These are phyloP conservation scores for Danaus melanippus DNA, from an alignment of 1,140 invertebrate species.

Conservation along the genomic window DNA sequence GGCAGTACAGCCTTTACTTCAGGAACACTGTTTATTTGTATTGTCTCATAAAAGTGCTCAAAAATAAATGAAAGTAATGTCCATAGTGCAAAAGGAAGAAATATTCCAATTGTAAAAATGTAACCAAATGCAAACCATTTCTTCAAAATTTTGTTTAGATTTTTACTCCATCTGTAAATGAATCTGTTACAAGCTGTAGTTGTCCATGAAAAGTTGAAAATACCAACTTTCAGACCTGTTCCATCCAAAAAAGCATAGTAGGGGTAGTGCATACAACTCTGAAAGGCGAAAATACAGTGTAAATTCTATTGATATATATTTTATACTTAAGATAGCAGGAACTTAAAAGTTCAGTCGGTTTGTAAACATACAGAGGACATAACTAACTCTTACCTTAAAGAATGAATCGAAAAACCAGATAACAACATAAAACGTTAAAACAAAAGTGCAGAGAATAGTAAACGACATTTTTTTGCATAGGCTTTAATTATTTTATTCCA, in stretches of 20 bases:
- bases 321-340: too few species aligned
- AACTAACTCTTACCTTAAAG: slow-evolving; percentile 75
- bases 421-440: slow-evolving; percentile 74
- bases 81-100: slow-evolving; percentile 65
- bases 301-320: slow-evolving; percentile 5
- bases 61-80: slow-evolving; percentile 77
- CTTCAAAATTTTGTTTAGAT: slow-evolving; percentile 75
- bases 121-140: slow-evolving; percentile 81
- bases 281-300: slow-evolving; percentile 50
- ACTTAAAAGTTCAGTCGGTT: too few species aligned
- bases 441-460: slow-evolving; percentile 52
- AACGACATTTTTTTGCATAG: slow-evolving; percentile 45
- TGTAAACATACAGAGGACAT: slow-evolving; percentile 8
- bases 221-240: slow-evolving; percentile 80
- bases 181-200: slow-evolving; percentile 83
- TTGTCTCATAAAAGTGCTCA: slow-evolving; percentile 72
- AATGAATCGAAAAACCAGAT: slow-evolving; percentile 81
- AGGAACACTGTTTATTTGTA: slow-evolving; percentile 58
- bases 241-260: slow-evolving; percentile 83
- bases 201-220: slow-evolving; percentile 82
- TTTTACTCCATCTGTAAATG: slow-evolving; percentile 81
- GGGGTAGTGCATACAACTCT: slow-evolving; percentile 86
- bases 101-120: slow-evolving; percentile 67
- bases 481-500: slow-evolving; percentile 5
- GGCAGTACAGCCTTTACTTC: slow-evolving; percentile 80